phyloP scores from a whole-genome alignment of 2,113 vertebrate genomes.

The Mola mola region DNA sequence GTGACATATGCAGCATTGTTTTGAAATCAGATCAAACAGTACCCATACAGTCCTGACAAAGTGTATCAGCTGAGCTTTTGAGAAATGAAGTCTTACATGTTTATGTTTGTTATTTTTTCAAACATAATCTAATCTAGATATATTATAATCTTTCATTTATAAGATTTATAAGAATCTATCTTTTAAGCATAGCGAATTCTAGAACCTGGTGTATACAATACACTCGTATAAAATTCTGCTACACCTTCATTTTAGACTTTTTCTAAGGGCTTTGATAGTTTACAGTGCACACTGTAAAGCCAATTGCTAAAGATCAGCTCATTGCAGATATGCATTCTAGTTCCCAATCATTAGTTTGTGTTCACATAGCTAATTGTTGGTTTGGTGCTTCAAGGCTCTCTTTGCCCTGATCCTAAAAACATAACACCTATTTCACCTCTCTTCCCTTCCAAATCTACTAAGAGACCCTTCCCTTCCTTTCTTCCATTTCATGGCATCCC shows the following conservation, averaged over 20 bases:
- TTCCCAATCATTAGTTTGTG: too few relatives aligned
- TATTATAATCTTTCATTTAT: too few relatives aligned
- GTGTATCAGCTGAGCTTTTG: too few relatives aligned
- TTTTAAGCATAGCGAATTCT: too few relatives aligned
- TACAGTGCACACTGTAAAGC: background rate
- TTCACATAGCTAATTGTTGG: conserved; percentile 2
- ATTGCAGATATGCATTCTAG: background rate
- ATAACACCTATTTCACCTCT: conserved; percentile 21
- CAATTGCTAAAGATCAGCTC: background rate
- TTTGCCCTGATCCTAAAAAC: conserved; percentile 13
- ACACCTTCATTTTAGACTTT: background rate
- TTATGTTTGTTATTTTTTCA: too few relatives aligned
- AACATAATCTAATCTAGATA: too few relatives aligned
- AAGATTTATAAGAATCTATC: too few relatives aligned
- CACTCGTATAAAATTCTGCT: conserved; percentile 3
- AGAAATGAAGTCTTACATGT: too few relatives aligned
- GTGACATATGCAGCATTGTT: too few relatives aligned
- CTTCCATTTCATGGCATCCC: conserved; percentile 22
- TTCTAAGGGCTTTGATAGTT: background rate
- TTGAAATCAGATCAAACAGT: too few relatives aligned
- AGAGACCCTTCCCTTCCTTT: conserved; percentile 25
- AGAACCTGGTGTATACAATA: too few relatives aligned
- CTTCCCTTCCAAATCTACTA: conserved; percentile 20
- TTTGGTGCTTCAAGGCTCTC: background rate
- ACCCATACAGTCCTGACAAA: too few relatives aligned